A percentile compares a stretch with the other conserved stretches of the same genome.
Conservation (phyloP, 2,888 invertebrate species). For the Tinea trinotella region DNA sequence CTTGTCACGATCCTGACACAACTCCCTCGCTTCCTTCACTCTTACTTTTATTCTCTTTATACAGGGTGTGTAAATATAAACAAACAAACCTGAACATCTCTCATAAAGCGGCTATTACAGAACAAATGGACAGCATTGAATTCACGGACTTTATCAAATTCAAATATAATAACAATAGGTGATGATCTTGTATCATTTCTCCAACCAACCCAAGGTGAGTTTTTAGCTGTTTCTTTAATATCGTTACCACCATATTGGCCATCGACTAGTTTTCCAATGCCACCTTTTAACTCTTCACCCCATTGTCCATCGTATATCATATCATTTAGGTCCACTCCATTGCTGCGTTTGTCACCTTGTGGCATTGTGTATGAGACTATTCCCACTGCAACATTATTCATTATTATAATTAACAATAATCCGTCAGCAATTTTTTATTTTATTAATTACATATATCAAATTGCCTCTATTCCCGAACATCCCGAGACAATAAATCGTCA, state of each 20-base stretch:
- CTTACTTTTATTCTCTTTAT: neutral
- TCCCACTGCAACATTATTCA: slow-evolving; percentile 74
- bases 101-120: slow-evolving; percentile 88
- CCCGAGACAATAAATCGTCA: no score
- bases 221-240: slow-evolving; percentile 69
- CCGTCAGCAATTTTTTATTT: no score
- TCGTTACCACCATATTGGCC: slow-evolving; percentile 83
- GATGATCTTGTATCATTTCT: slow-evolving; percentile 78
- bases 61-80: neutral
- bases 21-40: no score
- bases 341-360: slow-evolving; percentile 86
- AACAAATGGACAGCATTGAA: slow-evolving; percentile 87
- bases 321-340: slow-evolving; percentile 87
- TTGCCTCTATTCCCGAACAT: no score
- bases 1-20: no score
- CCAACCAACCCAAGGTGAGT: slow-evolving; percentile 93
- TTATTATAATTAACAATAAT: no score
- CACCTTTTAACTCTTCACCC: slow-evolving; percentile 81
- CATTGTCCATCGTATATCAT: slow-evolving; percentile 89
- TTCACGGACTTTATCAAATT: slow-evolving; percentile 90
- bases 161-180: slow-evolving; percentile 80
- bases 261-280: slow-evolving; percentile 89
- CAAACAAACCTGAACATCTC: slow-evolving; percentile 81
- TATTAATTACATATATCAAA: no score
- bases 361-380: slow-evolving; percentile 90